Evolutionary conservation across 2,888 invertebrate genomes (phyloP).

Genomic region (Orthosia cruda): DNA sequence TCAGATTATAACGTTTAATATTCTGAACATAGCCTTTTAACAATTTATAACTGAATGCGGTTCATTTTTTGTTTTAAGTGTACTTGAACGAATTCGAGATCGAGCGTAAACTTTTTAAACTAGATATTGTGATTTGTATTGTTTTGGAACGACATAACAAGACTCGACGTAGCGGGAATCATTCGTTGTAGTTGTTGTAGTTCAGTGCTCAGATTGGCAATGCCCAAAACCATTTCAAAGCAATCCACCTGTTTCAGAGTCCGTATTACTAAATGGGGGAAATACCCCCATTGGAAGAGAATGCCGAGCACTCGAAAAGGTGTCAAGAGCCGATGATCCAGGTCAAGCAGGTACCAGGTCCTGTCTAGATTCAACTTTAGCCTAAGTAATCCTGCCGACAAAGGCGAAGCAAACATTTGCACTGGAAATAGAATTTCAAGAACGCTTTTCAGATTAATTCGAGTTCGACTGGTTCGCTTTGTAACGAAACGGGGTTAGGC

Average conservation of each 20-base stretch:
- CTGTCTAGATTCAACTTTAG: constrained; percentile 47
- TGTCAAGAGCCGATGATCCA: constrained; percentile 54
- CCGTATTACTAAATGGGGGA: constrained; percentile 7
- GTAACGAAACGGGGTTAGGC: constrained; percentile 28
- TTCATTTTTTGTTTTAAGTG: too few species aligned
- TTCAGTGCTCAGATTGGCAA: neutral
- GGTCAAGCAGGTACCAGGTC: constrained; percentile 42
- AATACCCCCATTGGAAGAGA: constrained; percentile 27
- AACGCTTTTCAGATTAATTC: constrained; percentile 55
- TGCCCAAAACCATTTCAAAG: neutral
- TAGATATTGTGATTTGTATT: too few species aligned
- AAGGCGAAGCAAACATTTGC: constrained; percentile 63
- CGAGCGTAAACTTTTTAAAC: too few species aligned
- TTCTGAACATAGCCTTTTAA: neutral
- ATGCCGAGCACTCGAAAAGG: constrained; percentile 53
- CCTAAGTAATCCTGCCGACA: constrained; percentile 59
- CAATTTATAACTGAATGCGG: too few species aligned
- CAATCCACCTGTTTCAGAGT: neutral
- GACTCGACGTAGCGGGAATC: too few species aligned
- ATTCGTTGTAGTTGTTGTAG: neutral
- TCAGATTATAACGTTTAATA: too few species aligned
- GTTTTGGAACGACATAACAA: too few species aligned
- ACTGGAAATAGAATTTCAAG: constrained; percentile 67
- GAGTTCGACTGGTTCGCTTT: constrained; percentile 47
- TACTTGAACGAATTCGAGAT: too few species aligned